Base-by-base conservation (phyloP, 2,797 vertebrate genomes). In the Neopelma chrysocephalum region DNA sequence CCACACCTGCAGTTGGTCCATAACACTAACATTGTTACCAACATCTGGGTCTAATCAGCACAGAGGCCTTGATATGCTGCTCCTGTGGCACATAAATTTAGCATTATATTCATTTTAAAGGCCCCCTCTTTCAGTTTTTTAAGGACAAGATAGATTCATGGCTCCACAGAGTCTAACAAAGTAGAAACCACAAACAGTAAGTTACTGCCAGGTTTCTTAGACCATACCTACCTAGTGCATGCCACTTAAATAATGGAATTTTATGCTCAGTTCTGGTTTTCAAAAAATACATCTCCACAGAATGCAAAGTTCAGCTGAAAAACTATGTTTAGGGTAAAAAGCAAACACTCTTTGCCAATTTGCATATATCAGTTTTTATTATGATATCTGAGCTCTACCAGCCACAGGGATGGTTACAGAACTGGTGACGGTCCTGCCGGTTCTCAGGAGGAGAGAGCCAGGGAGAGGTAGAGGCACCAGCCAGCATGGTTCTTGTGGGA, bases 61-160 rank as follows among this genome's bases (percentile, higher is more conserved):
- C 86, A 56, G 97, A 97, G 97, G 94, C 98, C 97, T 97, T 96
- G 97, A 97, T 97, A 98, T 75, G 96, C 97, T 97, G 96, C 98
- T 98, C 98, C 95, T 50, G 97, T 98, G 98, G 96, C 97, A 98
- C 96, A 98, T 98, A 98, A 98, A 98, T 98, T 97, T 96, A 98
- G 94, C 95, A 97, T 98, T 98, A 98, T 98, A 97, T 97, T 98
- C 97, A 95, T 97, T 98, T 98, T 96, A 98, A 98, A 98, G 97
- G 96, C 95, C 87, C 96, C 91, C 94, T 98, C 96, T 97, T 98
- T 97, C 98, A 97, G 92, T 95, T 98, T 98, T 97, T 97, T 98
- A 97, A 97, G 97, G 98, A 98, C 98, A 98, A 98, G 98, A 98
- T 98, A 98, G 98, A 98, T 98, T 98, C 97, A 98, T 98, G 98